A percentile compares a stretch with the other conserved stretches of the same genome.
Conservation (phyloP, 2,113 vertebrate genomes). For the Perognathus longimembris region DNA sequence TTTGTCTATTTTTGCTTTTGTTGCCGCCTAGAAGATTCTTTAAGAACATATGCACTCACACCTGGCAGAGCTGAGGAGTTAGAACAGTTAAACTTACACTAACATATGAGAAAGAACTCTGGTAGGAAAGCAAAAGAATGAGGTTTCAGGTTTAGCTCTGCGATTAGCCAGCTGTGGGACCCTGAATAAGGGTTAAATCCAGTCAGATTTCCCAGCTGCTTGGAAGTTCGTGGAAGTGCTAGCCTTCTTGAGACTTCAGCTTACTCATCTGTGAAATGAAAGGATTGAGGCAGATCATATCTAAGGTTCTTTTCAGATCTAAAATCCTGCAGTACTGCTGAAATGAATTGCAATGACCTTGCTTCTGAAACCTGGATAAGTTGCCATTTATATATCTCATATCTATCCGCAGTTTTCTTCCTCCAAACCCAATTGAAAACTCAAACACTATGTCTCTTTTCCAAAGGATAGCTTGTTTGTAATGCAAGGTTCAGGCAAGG, state of each 20-base stretch:
- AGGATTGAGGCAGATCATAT: background rate
- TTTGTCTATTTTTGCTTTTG: background rate
- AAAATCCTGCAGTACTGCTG: background rate
- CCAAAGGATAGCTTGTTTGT: background rate
- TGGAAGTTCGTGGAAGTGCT: background rate
- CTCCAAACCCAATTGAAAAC: background rate
- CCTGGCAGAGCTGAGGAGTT: background rate
- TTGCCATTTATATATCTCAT: background rate
- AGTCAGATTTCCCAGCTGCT: background rate
- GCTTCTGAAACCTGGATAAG: background rate
- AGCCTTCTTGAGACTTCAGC: background rate
- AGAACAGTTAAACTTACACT: background rate
- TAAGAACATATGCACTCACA: background rate
- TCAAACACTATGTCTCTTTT: background rate
- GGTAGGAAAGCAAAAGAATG: background rate
- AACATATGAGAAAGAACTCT: background rate
- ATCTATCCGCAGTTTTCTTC: background rate
- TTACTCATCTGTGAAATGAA: constrained; percentile 43
- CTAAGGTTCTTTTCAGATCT: constrained; percentile 1
- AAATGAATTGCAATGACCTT: constrained; percentile 15
- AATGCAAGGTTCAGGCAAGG: background rate
- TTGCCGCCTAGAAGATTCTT: background rate
- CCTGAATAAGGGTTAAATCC: background rate
- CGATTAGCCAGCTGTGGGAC: background rate
- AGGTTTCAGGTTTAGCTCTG: background rate